Conservation (phyloP, 2,113 vertebrate genomes). For the Choloepus hoffmanni region DNA sequence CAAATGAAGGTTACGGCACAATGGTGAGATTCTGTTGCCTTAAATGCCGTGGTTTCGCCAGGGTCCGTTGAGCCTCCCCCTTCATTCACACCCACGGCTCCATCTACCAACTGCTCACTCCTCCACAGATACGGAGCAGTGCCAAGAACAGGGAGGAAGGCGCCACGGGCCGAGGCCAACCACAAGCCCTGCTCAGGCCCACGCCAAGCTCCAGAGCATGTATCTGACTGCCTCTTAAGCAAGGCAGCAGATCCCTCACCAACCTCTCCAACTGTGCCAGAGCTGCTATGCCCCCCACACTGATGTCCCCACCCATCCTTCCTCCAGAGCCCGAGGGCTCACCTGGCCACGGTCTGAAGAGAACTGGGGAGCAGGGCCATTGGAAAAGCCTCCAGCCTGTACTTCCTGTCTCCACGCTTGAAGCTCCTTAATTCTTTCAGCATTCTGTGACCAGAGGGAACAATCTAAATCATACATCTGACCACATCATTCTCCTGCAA, state of each 20-base stretch:
- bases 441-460: neutral
- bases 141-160: neutral
- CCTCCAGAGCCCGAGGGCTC: neutral
- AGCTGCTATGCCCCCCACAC: neutral
- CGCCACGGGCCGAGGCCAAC: neutral
- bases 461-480: neutral
- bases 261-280: neutral
- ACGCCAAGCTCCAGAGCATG: fast-evolving
- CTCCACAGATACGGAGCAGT: neutral
- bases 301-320: neutral
- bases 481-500: neutral
- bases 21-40: neutral
- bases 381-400: neutral
- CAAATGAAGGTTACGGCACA: neutral
- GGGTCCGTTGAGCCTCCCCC: neutral
- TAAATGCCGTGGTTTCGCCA: neutral
- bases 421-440: neutral
- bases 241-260: too few relatives aligned
- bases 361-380: neutral
- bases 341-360: neutral
- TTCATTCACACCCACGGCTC: neutral
- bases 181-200: neutral
- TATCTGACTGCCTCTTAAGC: fast-evolving
- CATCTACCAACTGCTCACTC: neutral
- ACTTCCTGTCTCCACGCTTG: neutral